Evolutionary conservation across 2,113 vertebrate genomes (phyloP).

Genomic region (Lasiurus cinereus): DNA sequence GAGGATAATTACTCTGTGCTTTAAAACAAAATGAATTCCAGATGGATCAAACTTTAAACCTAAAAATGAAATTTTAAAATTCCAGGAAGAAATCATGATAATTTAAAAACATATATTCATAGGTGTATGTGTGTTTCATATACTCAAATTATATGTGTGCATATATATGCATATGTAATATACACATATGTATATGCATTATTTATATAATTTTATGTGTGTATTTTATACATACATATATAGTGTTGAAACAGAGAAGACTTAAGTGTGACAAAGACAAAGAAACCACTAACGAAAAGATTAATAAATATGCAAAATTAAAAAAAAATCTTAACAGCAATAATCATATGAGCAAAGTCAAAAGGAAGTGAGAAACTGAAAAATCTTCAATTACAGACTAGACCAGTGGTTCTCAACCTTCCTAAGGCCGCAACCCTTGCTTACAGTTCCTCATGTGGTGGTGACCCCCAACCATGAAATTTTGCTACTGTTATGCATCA

Average conservation of each 20-base stretch:
- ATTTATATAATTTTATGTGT: background rate
- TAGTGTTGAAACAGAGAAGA: background rate
- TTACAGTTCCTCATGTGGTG: no score
- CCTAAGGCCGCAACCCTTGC: no score
- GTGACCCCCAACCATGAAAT: no score
- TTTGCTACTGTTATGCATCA: no score
- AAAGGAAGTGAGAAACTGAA: slow-evolving; percentile 12
- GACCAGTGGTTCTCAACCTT: no score
- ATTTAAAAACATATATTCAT: background rate
- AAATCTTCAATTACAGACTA: background rate
- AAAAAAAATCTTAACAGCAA: background rate
- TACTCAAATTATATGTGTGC: background rate
- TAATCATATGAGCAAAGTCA: background rate
- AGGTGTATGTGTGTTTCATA: background rate
- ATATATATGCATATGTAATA: background rate
- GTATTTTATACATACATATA: background rate
- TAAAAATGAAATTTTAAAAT: background rate
- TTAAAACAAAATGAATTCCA: slow-evolving; percentile 57
- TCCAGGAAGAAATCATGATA: background rate
- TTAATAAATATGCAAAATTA: background rate
- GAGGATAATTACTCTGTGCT: background rate
- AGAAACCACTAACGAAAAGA: background rate
- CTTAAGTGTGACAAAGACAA: background rate
- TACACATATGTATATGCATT: background rate
- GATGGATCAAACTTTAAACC: background rate